phyloP scores from a whole-genome alignment of 2,888 invertebrate species.

The Lithophane semibrunnea region DNA sequence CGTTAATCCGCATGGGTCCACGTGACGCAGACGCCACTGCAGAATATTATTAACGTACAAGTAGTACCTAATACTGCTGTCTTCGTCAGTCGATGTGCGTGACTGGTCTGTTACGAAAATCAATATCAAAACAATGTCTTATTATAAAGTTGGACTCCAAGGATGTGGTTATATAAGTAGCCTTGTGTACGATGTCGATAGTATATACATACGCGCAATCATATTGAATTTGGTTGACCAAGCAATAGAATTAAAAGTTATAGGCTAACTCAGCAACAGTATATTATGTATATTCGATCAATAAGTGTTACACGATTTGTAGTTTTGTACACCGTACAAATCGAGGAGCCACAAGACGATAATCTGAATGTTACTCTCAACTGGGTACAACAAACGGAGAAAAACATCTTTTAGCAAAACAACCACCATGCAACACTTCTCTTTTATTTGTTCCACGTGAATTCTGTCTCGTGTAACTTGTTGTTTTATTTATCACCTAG shows the following conservation, averaged over 20 bases:
- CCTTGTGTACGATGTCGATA: conserved; percentile 45
- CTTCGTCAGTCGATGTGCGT: conserved; percentile 74
- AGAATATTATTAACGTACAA: conserved; percentile 71
- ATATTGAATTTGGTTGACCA: conserved; percentile 41
- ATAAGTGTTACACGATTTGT: conserved; percentile 35
- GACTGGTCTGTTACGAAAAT: conserved; percentile 77
- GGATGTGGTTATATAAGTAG: conserved; percentile 64
- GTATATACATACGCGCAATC: conserved; percentile 29
- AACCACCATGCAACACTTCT: conserved; percentile 3
- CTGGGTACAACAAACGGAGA: conserved; percentile 16
- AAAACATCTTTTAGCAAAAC: conserved; percentile 25
- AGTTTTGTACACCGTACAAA: not conserved
- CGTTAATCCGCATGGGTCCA: conserved; percentile 81
- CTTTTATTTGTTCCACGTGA: conserved; percentile 37
- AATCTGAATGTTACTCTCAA: conserved; percentile 7
- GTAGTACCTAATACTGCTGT: conserved; percentile 69
- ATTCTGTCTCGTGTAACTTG: conserved; percentile 17
- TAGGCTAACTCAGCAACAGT: conserved; percentile 16
- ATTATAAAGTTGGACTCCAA: conserved; percentile 74
- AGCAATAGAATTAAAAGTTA: conserved; percentile 25
- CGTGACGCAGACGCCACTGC: conserved; percentile 78
- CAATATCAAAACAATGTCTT: conserved; percentile 77
- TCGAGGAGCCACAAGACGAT: not conserved
- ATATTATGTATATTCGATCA: conserved; percentile 19
- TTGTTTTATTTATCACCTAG: conserved; percentile 40